Evolutionary conservation across 2,888 invertebrate genomes (phyloP).

Genomic region (Oasisia sp.): DNA sequence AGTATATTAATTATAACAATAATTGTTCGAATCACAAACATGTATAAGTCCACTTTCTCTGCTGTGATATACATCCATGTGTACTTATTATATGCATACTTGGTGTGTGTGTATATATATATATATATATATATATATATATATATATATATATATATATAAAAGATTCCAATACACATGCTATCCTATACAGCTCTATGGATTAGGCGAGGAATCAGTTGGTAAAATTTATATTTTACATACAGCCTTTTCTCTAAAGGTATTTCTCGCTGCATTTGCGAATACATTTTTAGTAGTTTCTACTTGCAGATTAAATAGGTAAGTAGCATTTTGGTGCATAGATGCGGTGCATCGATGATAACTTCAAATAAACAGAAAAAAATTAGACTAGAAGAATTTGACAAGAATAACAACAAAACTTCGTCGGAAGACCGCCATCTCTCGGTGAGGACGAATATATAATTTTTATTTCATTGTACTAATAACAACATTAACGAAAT

Average conservation of each 20-base stretch:
- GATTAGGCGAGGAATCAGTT: too few species aligned
- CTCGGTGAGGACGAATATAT: neutral
- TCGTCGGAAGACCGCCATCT: neutral
- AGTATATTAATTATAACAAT: too few species aligned
- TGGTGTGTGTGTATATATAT: neutral
- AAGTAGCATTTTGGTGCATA: neutral
- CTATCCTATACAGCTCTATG: too few species aligned
- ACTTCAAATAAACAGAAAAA: neutral
- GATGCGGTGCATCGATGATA: neutral
- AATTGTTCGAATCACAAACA: too few species aligned
- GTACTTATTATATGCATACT: neutral
- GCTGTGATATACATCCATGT: neutral
- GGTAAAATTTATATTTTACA: too few species aligned
- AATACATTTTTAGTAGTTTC: neutral
- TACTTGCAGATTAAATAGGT: neutral
- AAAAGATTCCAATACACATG: too few species aligned
- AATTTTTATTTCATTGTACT: neutral
- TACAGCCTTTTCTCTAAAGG: neutral
- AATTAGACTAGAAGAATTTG: neutral
- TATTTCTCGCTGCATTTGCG: neutral
- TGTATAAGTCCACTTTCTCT: too few species aligned
- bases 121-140: neutral
- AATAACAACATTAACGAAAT: neutral
- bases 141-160: neutral
- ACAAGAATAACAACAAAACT: neutral